Evolutionary conservation across 1,140 invertebrate genomes (phyloP), one percentile per base, ranked within the genome.

Genomic region (Lasioglossum baleicum): DNA sequence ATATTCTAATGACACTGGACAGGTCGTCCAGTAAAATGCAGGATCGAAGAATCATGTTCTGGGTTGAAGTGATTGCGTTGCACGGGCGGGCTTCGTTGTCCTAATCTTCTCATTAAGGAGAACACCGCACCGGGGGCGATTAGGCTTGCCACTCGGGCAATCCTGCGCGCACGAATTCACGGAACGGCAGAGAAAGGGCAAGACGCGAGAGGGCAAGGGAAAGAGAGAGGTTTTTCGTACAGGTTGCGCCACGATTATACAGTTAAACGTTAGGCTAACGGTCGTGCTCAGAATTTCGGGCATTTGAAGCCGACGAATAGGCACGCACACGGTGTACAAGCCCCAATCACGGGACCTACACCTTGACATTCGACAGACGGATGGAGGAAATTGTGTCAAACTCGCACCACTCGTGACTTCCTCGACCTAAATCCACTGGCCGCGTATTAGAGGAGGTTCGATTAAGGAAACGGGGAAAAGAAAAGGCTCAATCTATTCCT

Each of bases 191-290:
- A 66, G 63, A 53, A 75, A 70, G 51, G 66, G 51, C 31, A 22
- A 42, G 31, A 42, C 35, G 40, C 42, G 20, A 40, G 53, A 31
- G 51, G 44, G 31, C n/a, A 13, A 60, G 22, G 48, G 63, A 81
- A 20, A 26, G 63, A 44, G 72, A 26, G 22, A 15, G 22, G 26
- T 60, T 75, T 86, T 78, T 68, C 67, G 73, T 60, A 76, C 44
- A 48, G 31, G 48, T 83, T 86, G 75, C 79, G 68, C 60, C 79
- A 87, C 61, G 42, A 82, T 86, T 86, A 78, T 87, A 89, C 86
- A 85, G 87, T 89, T 88, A 88, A 83, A 73, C 80, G 83, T 82
- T 88, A 80, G 75, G 75, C 82, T 90, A 90, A 90, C 87, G 88
- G 88, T 86, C 74, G 70, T 78, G 78, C 75, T 86, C 64, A 81